Conservation (phyloP, 2,113 vertebrate species). For the Hystrix cristata region DNA sequence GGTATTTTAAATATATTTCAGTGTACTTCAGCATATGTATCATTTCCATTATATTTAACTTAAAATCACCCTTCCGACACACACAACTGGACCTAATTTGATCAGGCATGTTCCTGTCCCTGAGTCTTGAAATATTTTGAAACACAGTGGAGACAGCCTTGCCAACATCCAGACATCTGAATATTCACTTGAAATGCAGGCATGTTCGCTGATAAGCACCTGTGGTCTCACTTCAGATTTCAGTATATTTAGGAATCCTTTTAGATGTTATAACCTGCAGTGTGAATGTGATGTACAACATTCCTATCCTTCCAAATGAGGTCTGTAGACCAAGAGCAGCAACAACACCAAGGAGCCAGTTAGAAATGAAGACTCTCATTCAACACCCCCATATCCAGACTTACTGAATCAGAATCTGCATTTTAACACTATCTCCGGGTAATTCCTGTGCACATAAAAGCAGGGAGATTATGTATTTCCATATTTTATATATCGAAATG, state of each 20-base stretch:
- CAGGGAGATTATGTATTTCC: not conserved
- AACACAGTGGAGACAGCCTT: not conserved
- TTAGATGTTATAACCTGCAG: not conserved
- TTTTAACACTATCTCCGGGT: not conserved
- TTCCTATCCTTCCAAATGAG: not conserved
- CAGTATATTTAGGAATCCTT: not conserved
- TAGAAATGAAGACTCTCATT: not conserved
- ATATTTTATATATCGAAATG: not conserved
- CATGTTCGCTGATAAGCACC: not conserved
- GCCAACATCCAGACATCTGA: not conserved
- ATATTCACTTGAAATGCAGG: not conserved
- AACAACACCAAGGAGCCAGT: not conserved
- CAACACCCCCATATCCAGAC: not conserved
- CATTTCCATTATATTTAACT: not conserved
- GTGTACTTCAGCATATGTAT: not conserved
- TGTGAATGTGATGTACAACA: not conserved
- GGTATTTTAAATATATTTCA: slow-evolving; percentile 15
- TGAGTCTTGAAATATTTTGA: not conserved
- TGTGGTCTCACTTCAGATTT: not conserved
- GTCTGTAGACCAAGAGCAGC: not conserved
- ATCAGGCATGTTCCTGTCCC: not conserved
- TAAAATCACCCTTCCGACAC: not conserved
- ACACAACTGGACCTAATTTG: not conserved
- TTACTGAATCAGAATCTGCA: not conserved
- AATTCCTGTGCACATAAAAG: not conserved